Evolutionary conservation across 2,888 invertebrate species (phyloP), one percentile per base, ranked within the genome.

Genomic region (Mythimna ferrago): DNA sequence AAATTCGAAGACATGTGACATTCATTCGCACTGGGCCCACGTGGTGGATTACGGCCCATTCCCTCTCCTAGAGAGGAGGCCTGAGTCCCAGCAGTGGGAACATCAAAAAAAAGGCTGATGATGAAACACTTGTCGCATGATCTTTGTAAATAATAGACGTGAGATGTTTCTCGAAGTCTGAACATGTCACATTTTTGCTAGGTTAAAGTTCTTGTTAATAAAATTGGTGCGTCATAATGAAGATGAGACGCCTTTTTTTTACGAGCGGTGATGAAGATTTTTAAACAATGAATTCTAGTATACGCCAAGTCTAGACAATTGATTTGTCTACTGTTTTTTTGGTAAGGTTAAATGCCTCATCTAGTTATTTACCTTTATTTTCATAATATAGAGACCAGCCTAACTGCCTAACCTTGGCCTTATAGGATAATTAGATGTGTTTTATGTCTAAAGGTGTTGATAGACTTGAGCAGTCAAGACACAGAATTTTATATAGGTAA

Each of bases 101-200:
- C 26, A 26, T 26, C 2, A 26, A 26, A 26, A 26, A 26, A 26
- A 26, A 26, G 26, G 26, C 26, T 26, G 26, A 26, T 26, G 26
- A 26, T 26, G 26, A 81, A 63, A 66, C 58, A 76, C 48, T 58
- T 56, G n/a, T 41, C 32, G 35, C 61, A 63, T 54, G 11, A 4
- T 53, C 54, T 63, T 64, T 66, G 41, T 32, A 58, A 70, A 71
- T 71, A 77, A 19, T 53, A 53, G 51, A n/a, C n/a, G 9, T 26
- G 51, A 53, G 53, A 78, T 57, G 35, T 76, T 81, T 69, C 4
- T 60, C 41, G 21, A 76, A 60, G 21, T 78, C 66, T 60, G 56
- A 71, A 56, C 63, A 71, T 64, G 44, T 38, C 58, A 82, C 51
- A 38, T 63, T 61, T 56, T n/a, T 51, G 71, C 51, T 51, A 73